These are phyloP conservation scores for Yponomeuta cagnagella DNA, from an alignment of 2,888 invertebrate genomes.

Conservation along the genomic window DNA sequence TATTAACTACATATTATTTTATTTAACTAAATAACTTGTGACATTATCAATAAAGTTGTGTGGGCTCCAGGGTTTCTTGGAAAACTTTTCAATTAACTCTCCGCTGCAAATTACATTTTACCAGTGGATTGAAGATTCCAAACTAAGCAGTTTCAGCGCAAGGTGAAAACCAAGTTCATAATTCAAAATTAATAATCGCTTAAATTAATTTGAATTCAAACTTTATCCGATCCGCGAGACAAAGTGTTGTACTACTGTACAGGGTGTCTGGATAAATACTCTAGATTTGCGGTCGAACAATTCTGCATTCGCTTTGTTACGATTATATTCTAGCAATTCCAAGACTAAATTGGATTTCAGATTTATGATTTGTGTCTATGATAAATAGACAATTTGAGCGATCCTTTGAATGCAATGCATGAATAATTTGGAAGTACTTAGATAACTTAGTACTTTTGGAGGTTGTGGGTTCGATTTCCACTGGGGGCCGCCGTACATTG, in stretches of 20 bases:
- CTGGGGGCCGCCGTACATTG: too few species aligned
- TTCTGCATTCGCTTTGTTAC: constrained; percentile 1
- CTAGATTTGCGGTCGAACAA: constrained; percentile 6
- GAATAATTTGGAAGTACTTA: too few species aligned
- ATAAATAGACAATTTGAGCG: not conserved
- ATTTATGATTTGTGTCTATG: not conserved
- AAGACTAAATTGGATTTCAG: not conserved
- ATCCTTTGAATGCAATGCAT: not conserved
- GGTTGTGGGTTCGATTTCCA: too few species aligned
- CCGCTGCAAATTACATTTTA: not conserved
- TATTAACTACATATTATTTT: too few species aligned
- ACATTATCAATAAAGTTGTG: constrained; percentile 27
- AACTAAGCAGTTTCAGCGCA: constrained; percentile 16
- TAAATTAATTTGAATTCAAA: constrained; percentile 67
- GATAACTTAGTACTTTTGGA: too few species aligned
- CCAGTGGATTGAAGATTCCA: not conserved
- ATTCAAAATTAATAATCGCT: constrained; percentile 70
- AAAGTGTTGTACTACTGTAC: constrained; percentile 9
- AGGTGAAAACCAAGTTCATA: constrained; percentile 48
- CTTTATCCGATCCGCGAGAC: constrained; percentile 46
- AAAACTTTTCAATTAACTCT: not conserved
- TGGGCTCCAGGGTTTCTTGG: not conserved
- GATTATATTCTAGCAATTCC: not conserved
- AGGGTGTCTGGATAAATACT: constrained; percentile 4
- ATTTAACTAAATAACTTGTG: not conserved